Conservation (phyloP, 37 sponge, comb jelly and placozoan species). For the Bolinopsis microptera region DNA sequence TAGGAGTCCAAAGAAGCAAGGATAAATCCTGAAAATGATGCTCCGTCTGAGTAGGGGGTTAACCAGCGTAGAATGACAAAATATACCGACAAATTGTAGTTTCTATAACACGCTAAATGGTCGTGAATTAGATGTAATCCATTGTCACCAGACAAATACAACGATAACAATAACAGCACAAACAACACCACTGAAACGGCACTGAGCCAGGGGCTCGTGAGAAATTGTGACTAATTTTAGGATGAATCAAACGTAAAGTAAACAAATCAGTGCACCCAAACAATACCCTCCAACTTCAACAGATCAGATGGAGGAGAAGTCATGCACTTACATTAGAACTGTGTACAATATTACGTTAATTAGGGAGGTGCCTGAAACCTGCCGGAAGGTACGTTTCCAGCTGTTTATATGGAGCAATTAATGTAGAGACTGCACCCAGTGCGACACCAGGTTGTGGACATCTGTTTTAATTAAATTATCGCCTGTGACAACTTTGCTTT, state of each 20-base stretch:
- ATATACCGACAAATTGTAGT: neutral
- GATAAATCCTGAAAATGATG: no score
- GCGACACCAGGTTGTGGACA: no score
- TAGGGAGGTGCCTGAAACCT: neutral
- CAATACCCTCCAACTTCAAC: neutral
- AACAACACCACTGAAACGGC: neutral
- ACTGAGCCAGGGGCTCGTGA: neutral
- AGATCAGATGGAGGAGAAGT: neutral
- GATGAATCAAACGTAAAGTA: neutral
- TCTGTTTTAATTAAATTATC: no score
- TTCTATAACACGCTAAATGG: neutral
- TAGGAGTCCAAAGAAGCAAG: no score
- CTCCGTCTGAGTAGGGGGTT: no score
- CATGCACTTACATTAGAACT: neutral
- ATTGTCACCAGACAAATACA: neutral
- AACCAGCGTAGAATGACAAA: neutral
- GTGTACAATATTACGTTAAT: neutral
- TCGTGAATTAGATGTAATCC: neutral
- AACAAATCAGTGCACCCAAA: neutral
- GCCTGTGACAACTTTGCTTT: no score
- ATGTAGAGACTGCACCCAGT: neutral
- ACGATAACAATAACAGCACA: neutral
- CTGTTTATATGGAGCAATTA: neutral
- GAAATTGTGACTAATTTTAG: neutral
- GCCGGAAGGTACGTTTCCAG: neutral